Evolutionary conservation across 2,797 vertebrate genomes (phyloP), one percentile per base, ranked within the genome.

Genomic region (Tapera naevia): DNA sequence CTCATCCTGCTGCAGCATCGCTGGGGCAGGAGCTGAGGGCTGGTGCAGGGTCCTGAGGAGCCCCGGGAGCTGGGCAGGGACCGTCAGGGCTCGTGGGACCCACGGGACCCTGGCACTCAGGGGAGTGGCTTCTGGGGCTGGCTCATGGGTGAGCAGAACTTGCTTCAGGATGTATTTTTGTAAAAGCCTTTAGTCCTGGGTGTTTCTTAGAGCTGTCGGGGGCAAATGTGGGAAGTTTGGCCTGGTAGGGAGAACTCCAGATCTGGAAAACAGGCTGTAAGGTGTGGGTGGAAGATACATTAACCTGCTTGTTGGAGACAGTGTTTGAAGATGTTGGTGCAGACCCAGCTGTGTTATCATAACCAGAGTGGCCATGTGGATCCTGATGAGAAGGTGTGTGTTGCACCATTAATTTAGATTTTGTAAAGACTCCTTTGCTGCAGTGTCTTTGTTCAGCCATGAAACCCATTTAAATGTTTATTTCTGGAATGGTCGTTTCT

Each of bases 241-340:
- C 28, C 33, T 86, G 53, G n/a, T 2, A 9, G 45, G 41, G 12
- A 56, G n/a, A 17, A 24, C 27, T 91, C 19, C 17, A 5, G 28
- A 10, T 54, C 25, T 86, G 45, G 28, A 48, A 71, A 50, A 13
- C 5, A 48, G 64, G 9, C 35, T 58, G 22, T 86, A 43, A 50
- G 0, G 0, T 23, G 17, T 33, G 8, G 28, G 14, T 32, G 27
- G 65, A 51, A 51, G 24, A 14, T 66, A 5, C 27, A 21, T 33
- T 67, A 78, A 17, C 1, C 0, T 27, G 17, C 0, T 1, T 87
- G 39, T 41, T 0, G 1, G 19, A n/a, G 30, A 17, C 30, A 58
- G 41, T 0, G 0, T 82, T 50, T 35, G 35, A 84, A 81, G 48
- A 13, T 61, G 35, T 17, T 0, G 0, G 0, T 73, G 69, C 24